These are phyloP conservation scores for Neoaliturus tenellus DNA, from an alignment of 2,888 invertebrate species.

Conservation along the genomic window DNA sequence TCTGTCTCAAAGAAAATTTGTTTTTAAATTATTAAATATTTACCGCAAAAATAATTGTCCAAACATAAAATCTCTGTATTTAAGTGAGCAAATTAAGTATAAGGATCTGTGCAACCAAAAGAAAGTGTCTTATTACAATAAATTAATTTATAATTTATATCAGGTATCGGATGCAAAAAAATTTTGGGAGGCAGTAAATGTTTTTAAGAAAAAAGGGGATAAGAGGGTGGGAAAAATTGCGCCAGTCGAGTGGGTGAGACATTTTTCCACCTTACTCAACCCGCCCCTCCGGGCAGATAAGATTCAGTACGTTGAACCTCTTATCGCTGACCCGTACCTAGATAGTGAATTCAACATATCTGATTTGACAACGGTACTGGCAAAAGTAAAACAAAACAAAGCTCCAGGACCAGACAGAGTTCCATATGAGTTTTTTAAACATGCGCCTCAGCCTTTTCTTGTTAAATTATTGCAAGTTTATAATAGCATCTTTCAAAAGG, in stretches of 20 bases:
- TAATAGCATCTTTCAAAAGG: conserved; percentile 31
- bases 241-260: conserved; percentile 28
- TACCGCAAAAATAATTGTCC: conserved; percentile 8
- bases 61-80: background rate
- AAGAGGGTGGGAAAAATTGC: background rate
- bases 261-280: conserved; percentile 28
- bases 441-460: background rate
- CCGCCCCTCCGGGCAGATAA: background rate
- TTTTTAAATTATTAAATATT: conserved; percentile 11
- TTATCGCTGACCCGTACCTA: background rate
- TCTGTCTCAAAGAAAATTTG: background rate
- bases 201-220: conserved; percentile 14
- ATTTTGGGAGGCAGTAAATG: conserved; percentile 28
- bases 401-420: conserved; percentile 45
- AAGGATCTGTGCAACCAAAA: conserved; percentile 11
- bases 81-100: background rate
- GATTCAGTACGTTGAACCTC: conserved; percentile 42
- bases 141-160: background rate
- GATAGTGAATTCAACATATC: conserved; percentile 4
- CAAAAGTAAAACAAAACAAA: conserved; percentile 30
- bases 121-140: background rate
- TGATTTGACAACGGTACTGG: background rate
- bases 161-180: background rate
- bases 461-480: background rate
- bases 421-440: conserved; percentile 49